Evolutionary conservation across 2,113 vertebrate species (phyloP).

Genomic region (Phoenicopterus ruber): DNA sequence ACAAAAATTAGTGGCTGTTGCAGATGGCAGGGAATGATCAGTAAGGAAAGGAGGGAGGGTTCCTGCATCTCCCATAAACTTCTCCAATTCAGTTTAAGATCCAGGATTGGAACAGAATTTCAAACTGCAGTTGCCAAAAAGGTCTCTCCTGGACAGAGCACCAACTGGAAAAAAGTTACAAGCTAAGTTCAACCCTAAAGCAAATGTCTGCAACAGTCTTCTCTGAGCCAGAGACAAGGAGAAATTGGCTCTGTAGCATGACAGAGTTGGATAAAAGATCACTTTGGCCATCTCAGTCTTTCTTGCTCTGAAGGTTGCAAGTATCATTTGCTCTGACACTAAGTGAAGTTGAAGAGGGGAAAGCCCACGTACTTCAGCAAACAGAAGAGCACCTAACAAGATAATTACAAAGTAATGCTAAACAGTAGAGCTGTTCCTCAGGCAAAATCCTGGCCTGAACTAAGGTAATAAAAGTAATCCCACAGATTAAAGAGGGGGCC

Average conservation of each 20-base stretch:
- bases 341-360: neutral
- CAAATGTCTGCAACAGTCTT: neutral
- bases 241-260: neutral
- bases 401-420: neutral
- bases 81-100: neutral
- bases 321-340: neutral
- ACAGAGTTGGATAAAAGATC: neutral
- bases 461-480: neutral
- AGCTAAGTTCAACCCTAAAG: neutral
- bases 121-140: neutral
- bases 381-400: neutral
- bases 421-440: neutral
- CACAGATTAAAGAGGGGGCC: neutral
- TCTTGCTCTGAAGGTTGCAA: neutral
- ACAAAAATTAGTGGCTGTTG: neutral
- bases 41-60: neutral
- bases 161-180: neutral
- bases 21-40: neutral
- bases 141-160: conserved; percentile 1
- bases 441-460: neutral
- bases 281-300: neutral
- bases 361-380: neutral
- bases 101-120: neutral
- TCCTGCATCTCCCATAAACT: neutral
- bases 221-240: neutral